phyloP scores from a whole-genome alignment of 1,140 invertebrate genomes.

The Triops longicaudatus region DNA sequence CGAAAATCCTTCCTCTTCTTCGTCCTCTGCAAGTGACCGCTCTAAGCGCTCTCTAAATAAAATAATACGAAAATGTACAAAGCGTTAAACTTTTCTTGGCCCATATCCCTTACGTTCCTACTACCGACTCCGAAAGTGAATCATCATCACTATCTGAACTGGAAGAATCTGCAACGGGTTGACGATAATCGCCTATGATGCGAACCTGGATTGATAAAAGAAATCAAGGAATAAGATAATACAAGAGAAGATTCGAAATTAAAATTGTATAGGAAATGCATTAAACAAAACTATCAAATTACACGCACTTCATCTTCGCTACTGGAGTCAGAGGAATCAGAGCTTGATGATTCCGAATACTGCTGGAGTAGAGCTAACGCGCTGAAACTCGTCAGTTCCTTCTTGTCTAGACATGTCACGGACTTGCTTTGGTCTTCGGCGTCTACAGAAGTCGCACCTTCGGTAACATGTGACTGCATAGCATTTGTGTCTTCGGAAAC shows the following conservation, averaged over 20 bases:
- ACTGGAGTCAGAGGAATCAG: background rate
- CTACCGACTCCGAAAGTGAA: background rate
- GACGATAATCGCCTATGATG: background rate
- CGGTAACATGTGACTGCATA: too few species aligned
- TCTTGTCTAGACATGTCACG: background rate
- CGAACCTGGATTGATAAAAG: background rate
- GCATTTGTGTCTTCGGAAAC: too few species aligned
- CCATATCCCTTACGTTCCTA: background rate
- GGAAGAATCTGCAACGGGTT: background rate
- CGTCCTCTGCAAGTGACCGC: background rate
- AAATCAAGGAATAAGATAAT: too few species aligned
- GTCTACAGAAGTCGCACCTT: too few species aligned
- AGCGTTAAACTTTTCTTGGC: background rate
- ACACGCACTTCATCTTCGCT: background rate
- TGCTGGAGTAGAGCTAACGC: background rate
- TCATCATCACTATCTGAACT: background rate
- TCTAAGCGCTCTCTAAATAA: background rate
- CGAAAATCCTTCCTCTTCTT: background rate
- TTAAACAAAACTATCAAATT: too few species aligned
- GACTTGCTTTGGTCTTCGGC: background rate
- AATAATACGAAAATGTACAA: background rate
- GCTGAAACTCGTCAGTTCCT: background rate
- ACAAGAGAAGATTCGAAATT: too few species aligned
- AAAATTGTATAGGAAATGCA: too few species aligned
- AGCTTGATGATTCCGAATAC: background rate